Evolutionary conservation across 2,113 vertebrate species (phyloP), one percentile per base, ranked within the genome.

Genomic region (Mesoclemmys tuberculata): DNA sequence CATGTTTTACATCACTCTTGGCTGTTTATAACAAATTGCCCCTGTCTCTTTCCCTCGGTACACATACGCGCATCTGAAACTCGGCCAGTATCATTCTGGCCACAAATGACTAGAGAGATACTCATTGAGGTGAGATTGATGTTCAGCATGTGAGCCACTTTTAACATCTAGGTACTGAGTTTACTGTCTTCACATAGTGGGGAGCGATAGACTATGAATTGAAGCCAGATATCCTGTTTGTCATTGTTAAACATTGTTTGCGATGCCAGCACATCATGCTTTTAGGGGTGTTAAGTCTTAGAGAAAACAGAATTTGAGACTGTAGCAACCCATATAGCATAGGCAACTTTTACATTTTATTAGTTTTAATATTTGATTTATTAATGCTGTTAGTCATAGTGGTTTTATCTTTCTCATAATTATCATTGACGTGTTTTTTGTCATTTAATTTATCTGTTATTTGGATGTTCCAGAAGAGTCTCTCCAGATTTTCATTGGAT

Each of bases 71-170:
- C 16, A 35, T 16, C 14, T 55, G 24, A 48, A 48, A 38, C 4
- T 71, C 54, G 52, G 46, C 46, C 5, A 9, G 52, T 14, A 48
- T 12, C 74, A 13, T 91, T 93, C 87, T 93, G 75, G 38, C 44
- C 61, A 78, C 64, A 52, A 18, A 44, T 75, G 27, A 5, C 38
- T 46, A 22, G 82, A 77, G 77, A 27, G 27, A 10, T 0, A 0
- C 82, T 91, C 46, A 3, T 9, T 90, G 27, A 18, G 61, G 86
- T 79, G 64, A 0, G 0, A 11, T 75, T 92, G 51, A 75, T 91
- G 9, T 91, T 90, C 56, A 58, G 83, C 64, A 13, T 80, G 48
- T 78, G 56, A 86, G 48, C 90, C 88, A 68, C 56, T 95, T 14
- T 14, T 51, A 48, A 19, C 94, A 79, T 49, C 81, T 75, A 68